Evolutionary conservation across 1,140 invertebrate genomes (phyloP), one percentile per base, ranked within the genome.

Genomic region (Laupala kohalensis): DNA sequence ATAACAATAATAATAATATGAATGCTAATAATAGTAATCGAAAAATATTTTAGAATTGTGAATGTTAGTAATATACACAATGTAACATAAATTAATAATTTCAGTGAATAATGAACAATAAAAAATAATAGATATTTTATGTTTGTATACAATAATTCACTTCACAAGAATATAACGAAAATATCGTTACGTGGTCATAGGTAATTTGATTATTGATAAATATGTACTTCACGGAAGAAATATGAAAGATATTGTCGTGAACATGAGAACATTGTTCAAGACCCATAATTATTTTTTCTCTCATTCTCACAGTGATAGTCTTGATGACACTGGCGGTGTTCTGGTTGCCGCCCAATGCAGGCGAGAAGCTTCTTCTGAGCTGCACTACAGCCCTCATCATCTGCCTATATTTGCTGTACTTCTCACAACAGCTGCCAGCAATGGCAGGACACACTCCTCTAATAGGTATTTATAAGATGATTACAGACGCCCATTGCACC

Each of bases 341-440:
- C 77, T 88, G 87, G 85, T 74, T 90, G 68, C 87, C 88, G 19
- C 86, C 88, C 0, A 83, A 86, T 73, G 83, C 87, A 75, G 84
- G 84, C 23, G 87, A 88, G 75, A 89, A 89, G 78, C 83, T 89
- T 25, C 79, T 84, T 26, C 75, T 89, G n/a, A 86, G 85, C 72
- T 84, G 84, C 24, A 82, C 83, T 66, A 86, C 84, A 4, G 81
- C 84, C 15, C 75, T 89, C 0, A 80, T 89, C 30, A 84, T 87
- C 53, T 83, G 82, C 12, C 79, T 87, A 23, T 88, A 86, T 76
- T 79, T 90, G 66, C 81, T 87, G 75, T 89, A 87, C 78, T 88
- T 90, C 74, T 83, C 85, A 15, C 81, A 84, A 9, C 83, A 85
- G 77, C 75, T 90, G 62, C 87, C 88, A 3, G 78, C 85, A 1